Base-by-base conservation (phyloP, 2,797 vertebrate genomes). In the Arrhamphus sclerolepis region DNA sequence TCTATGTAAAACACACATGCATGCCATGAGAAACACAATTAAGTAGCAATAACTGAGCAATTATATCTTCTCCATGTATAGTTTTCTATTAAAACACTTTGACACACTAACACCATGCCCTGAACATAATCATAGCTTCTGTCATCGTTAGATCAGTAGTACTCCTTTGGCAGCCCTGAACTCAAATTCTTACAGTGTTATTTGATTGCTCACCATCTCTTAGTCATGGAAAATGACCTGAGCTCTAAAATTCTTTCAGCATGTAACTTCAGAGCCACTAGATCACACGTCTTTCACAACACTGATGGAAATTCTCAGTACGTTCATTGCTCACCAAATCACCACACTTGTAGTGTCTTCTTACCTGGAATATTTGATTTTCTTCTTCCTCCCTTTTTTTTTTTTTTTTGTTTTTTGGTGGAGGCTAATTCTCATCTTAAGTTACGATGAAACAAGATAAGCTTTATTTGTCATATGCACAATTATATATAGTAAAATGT, bases 161-260 rank as follows among this genome's bases (percentile, higher is more conserved):
- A 64, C 56, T 40, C 17, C 20, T 47, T 46, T 28, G 54, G 38
- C 24, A 21, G 39, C 46, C 3, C 2, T 10, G 29, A 31, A 31
- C 29, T 34, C 31, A 9, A 34, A 10, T 34, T 21, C 49, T 47
- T 34, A 72, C 69, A 73, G 75, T 66, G 63, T 79, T 80, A 71
- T 3, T 41, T 43, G 28, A 40, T 75, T 84, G 70, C 54, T 82
- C 85, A 80, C 56, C 6, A 0, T 48, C 34, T 22, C 51, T 83
- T 53, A 83, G 59, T 87, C 86, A 88, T 68, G 64, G 75, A 85
- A 86, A 82, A 86, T 61, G 1, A 62, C 16, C 43, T 61, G 41
- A 57, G 20, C 21, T 62, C 47, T 55, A 46, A 68, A 77, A 70
- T 58, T 19, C 78, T 78, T 72, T 39, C n/a, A 38, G 40, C 54